Evolutionary conservation across 2,113 vertebrate genomes (phyloP).

Genomic region (Anhinga anhinga): DNA sequence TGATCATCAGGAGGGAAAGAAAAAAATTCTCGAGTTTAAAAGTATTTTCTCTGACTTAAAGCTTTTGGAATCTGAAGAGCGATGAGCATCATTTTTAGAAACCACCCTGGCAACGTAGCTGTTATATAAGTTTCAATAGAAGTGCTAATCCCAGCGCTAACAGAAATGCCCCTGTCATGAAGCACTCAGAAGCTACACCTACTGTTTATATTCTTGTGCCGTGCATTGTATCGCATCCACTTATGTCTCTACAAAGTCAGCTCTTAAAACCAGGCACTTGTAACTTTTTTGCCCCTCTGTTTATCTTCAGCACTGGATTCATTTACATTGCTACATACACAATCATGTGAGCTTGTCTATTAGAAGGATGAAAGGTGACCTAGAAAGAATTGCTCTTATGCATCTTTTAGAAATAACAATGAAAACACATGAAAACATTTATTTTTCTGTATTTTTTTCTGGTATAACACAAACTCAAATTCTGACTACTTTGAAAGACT

Average conservation of each 20-base stretch:
- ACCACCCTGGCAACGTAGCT: background rate
- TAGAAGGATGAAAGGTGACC: background rate
- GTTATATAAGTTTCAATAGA: background rate
- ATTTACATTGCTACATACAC: background rate
- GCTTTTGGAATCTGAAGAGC: background rate
- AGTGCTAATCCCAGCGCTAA: background rate
- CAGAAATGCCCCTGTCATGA: conserved; percentile 28
- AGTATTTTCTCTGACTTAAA: background rate
- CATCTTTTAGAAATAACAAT: background rate
- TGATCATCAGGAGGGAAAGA: background rate
- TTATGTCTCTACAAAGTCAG: background rate
- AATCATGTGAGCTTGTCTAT: background rate
- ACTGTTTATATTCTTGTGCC: background rate
- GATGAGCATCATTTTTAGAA: conserved; percentile 37
- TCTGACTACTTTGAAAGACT: background rate
- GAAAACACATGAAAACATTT: fast-evolving
- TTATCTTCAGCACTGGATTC: background rate
- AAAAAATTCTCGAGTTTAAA: background rate
- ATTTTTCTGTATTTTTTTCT: background rate
- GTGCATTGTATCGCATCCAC: background rate
- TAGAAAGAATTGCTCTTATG: background rate
- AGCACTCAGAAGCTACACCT: background rate
- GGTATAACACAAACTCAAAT: background rate
- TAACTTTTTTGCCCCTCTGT: background rate
- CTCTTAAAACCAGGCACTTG: background rate